Evolutionary conservation across 2,113 vertebrate species (phyloP).

Genomic region (human): GRCh38 chr5:103177501-103178000

Average conservation of each 20-base stretch:
- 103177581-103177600: background rate
- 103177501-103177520: background rate
- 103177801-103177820: background rate
- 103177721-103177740: slow-evolving; percentile 97
- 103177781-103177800: background rate
- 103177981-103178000: slow-evolving; percentile 74
- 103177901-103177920: slow-evolving; percentile 95
- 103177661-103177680: slow-evolving; percentile 92
- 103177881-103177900: slow-evolving; percentile 93
- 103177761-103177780: slow-evolving; percentile 95
- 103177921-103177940: slow-evolving; percentile 95
- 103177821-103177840: background rate
- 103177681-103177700: slow-evolving; percentile 95
- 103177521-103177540: slow-evolving; percentile 3
- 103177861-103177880: slow-evolving; percentile 93
- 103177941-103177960: slow-evolving; percentile 92
- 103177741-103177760: slow-evolving; percentile 96
- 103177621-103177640: background rate
- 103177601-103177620: background rate
- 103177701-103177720: slow-evolving; percentile 92
- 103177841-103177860: slow-evolving; percentile 47
- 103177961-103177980: slow-evolving; percentile 93
- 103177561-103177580: background rate
- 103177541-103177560: background rate
- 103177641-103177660: background rate